Conservation (phyloP, 2,888 invertebrate genomes). For the Hyles lineata region DNA sequence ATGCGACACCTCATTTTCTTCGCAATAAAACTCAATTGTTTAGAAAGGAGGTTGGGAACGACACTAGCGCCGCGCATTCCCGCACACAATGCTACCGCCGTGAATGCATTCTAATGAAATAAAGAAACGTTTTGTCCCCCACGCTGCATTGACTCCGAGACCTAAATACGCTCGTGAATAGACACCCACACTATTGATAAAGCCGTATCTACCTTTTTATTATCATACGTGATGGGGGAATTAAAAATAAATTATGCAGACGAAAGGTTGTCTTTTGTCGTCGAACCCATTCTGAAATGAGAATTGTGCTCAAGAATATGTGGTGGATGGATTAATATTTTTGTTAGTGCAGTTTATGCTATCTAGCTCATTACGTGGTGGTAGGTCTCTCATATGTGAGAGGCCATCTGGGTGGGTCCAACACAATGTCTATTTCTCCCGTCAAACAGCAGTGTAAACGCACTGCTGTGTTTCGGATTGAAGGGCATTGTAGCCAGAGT, state of each 20-base stretch:
- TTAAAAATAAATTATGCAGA: slow-evolving; percentile 1
- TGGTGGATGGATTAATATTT: too few species aligned
- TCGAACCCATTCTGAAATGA: background rate
- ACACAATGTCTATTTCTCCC: too few species aligned
- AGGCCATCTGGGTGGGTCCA: too few species aligned
- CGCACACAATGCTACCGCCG: slow-evolving; percentile 51
- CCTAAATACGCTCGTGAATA: slow-evolving; percentile 59
- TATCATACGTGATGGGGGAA: slow-evolving; percentile 12
- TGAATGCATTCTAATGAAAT: slow-evolving; percentile 74
- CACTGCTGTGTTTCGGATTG: too few species aligned
- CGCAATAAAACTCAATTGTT: slow-evolving; percentile 51
- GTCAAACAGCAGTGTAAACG: too few species aligned
- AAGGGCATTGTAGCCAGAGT: too few species aligned
- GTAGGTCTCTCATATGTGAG: too few species aligned
- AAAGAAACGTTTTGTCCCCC: slow-evolving; percentile 71
- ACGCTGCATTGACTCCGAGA: slow-evolving; percentile 57
- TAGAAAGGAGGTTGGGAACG: slow-evolving; percentile 50
- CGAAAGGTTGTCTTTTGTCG: background rate
- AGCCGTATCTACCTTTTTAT: slow-evolving; percentile 47
- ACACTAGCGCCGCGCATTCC: slow-evolving; percentile 39
- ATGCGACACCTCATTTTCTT: slow-evolving; percentile 44
- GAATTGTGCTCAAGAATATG: background rate
- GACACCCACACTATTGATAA: slow-evolving; percentile 49
- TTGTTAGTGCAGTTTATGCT: too few species aligned
- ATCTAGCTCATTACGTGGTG: too few species aligned